A percentile compares a stretch with the other conserved stretches of the same genome.
Conservation (phyloP, 2,113 vertebrate genomes). For the Toxotes chatareus region DNA sequence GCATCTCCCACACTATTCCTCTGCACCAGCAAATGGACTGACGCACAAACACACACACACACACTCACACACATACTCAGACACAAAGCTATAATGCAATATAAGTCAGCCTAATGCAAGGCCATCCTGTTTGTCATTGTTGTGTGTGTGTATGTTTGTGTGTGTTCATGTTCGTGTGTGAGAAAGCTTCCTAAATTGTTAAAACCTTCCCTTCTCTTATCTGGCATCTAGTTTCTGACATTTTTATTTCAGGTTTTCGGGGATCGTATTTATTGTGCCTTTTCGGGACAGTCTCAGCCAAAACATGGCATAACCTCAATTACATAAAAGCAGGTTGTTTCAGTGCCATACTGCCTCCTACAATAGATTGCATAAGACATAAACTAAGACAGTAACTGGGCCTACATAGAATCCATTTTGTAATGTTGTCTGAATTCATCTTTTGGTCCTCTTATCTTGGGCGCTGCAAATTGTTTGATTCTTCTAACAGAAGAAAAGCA, state of each 20-base stretch:
- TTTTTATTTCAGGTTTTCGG: conserved; percentile 61
- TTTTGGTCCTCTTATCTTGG: conserved; percentile 20
- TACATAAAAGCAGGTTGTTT: conserved; percentile 64
- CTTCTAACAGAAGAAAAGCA: background rate
- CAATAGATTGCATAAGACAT: conserved; percentile 50
- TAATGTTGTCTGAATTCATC: background rate
- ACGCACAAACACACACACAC: conserved; percentile 25
- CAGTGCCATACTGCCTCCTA: conserved; percentile 47
- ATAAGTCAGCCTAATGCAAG: conserved; percentile 52
- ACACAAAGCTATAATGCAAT: conserved; percentile 50
- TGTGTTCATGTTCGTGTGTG: conserved; percentile 17
- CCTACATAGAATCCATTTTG: conserved; percentile 36
- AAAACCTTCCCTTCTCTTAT: conserved; percentile 55
- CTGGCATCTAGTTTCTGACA: conserved; percentile 45
- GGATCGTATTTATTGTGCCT: conserved; percentile 52
- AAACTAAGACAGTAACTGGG: conserved; percentile 37
- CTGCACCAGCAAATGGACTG: conserved; percentile 39
- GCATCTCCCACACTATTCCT: conserved; percentile 37
- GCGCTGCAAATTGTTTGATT: background rate
- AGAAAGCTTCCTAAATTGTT: conserved; percentile 58
- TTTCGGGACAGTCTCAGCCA: conserved; percentile 43
- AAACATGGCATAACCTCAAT: conserved; percentile 58
- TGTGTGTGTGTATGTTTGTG: conserved; percentile 9
- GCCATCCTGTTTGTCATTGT: conserved; percentile 28
- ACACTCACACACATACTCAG: conserved; percentile 20